phyloP scores from a whole-genome alignment of 2,888 invertebrate species.

The Eledona agricola region DNA sequence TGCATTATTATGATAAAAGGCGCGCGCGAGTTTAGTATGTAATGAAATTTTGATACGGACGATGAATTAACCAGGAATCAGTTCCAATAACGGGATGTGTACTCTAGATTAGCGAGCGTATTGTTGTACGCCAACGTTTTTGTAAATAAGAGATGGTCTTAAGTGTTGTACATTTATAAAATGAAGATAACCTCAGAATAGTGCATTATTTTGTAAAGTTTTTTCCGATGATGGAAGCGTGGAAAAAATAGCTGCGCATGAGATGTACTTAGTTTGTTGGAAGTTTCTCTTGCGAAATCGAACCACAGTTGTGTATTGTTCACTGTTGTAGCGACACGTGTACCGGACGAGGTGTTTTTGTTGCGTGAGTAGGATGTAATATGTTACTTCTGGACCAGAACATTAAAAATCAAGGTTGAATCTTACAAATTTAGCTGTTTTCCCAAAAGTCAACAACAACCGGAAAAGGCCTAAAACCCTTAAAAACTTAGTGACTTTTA shows the following conservation, averaged over 20 bases:
- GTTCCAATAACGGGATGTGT: constrained; percentile 22
- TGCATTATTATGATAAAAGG: not conserved
- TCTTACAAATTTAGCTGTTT: too few species aligned
- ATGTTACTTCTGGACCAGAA: too few species aligned
- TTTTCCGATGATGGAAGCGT: too few species aligned
- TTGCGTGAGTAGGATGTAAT: too few species aligned
- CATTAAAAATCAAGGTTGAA: too few species aligned
- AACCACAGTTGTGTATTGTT: constrained; percentile 24
- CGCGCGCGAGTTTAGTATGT: too few species aligned
- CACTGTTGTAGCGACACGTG: constrained; percentile 20
- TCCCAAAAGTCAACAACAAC: too few species aligned
- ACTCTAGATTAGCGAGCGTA: constrained; percentile 25
- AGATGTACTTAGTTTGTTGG: constrained; percentile 30
- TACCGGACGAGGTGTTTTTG: too few species aligned
- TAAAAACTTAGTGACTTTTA: too few species aligned
- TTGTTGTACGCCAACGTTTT: constrained; percentile 34
- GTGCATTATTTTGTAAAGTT: constrained; percentile 40
- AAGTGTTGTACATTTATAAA: constrained; percentile 38
- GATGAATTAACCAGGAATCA: constrained; percentile 28
- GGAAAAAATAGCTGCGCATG: constrained; percentile 14
- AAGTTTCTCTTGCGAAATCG: constrained; percentile 12
- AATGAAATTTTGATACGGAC: constrained; percentile 32
- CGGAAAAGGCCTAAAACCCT: too few species aligned
- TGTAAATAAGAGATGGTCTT: constrained; percentile 36
- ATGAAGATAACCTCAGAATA: constrained; percentile 37